These are phyloP conservation scores for Enteromius argenteus DNA, from an alignment of 2,797 vertebrate species.

Conservation along the genomic window DNA sequence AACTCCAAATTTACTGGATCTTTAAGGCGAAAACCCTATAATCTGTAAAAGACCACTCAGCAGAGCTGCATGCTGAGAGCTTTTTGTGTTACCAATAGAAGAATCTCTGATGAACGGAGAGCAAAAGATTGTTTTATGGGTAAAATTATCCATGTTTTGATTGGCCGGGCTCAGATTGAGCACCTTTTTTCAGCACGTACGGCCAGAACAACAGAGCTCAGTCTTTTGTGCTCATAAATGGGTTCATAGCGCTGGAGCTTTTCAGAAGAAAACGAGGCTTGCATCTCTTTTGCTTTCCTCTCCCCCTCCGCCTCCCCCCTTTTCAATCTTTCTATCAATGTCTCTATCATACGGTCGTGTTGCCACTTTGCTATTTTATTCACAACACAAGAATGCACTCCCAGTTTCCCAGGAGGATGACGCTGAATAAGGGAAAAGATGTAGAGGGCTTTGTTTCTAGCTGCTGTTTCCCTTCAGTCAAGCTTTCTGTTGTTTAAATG, in stretches of 20 bases:
- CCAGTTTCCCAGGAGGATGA: slow-evolving; percentile 76
- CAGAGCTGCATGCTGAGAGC: background rate
- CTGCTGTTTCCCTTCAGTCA: slow-evolving; percentile 73
- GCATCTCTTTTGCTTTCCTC: slow-evolving; percentile 24
- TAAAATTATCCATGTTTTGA: slow-evolving; percentile 53
- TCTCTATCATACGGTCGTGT: slow-evolving; percentile 67
- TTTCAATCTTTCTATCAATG: slow-evolving; percentile 57
- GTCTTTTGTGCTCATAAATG: slow-evolving; percentile 67
- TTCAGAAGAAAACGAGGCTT: slow-evolving; percentile 27
- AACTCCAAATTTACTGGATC: background rate
- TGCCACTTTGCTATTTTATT: slow-evolving; percentile 77
- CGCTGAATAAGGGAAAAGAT: slow-evolving; percentile 77
- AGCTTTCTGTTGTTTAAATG: slow-evolving; percentile 81
- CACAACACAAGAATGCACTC: slow-evolving; percentile 81
- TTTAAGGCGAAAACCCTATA: background rate
- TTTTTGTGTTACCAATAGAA: slow-evolving; percentile 35
- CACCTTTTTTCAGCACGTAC: slow-evolving; percentile 53
- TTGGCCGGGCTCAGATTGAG: slow-evolving; percentile 54
- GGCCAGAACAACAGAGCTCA: slow-evolving; percentile 66
- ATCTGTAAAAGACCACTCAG: background rate
- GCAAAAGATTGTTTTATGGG: slow-evolving; percentile 33
- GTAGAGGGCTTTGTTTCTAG: slow-evolving; percentile 77
- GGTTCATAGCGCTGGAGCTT: slow-evolving; percentile 62
- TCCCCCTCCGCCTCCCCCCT: background rate
- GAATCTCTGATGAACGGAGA: slow-evolving; percentile 34